Percentiles rank a stretch among this genome's conserved stretches.
Evolutionary conservation across 2,113 vertebrate species (phyloP).

Genomic region (Pelodiscus sinensis): DNA sequence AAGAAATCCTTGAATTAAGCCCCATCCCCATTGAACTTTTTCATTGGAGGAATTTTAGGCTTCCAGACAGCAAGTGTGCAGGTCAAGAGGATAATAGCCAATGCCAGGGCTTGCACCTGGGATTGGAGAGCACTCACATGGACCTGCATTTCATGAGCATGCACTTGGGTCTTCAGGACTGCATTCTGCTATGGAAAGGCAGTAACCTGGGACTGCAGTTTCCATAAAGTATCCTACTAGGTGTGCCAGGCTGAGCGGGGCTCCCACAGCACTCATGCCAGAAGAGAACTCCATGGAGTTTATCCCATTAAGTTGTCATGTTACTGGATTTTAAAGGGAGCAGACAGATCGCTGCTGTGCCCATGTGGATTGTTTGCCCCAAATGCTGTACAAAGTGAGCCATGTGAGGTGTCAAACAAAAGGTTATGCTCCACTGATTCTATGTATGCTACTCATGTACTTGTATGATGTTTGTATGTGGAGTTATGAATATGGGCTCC

Average conservation of each 20-base stretch:
- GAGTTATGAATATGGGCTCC: too few species aligned
- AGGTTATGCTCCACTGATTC: too few species aligned
- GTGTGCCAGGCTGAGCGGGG: background rate
- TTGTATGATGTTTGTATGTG: too few species aligned
- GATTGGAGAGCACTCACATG: background rate
- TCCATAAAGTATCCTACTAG: background rate
- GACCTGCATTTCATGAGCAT: background rate
- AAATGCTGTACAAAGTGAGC: too few species aligned
- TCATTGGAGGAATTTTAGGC: background rate
- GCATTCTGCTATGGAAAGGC: background rate
- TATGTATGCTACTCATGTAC: too few species aligned
- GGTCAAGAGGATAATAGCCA: background rate
- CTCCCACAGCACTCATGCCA: background rate
- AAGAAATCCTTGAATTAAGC: background rate
- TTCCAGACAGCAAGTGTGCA: background rate
- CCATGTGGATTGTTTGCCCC: too few species aligned
- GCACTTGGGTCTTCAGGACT: background rate
- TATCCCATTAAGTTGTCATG: background rate
- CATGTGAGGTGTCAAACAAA: too few species aligned
- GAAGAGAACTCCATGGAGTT: background rate
- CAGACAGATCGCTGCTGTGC: too few species aligned
- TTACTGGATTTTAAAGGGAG: background rate
- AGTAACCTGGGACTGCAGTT: background rate
- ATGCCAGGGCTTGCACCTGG: background rate
- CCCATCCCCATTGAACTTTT: background rate